phyloP scores from a whole-genome alignment of 2,888 invertebrate species.

The Meandrusa payeni region DNA sequence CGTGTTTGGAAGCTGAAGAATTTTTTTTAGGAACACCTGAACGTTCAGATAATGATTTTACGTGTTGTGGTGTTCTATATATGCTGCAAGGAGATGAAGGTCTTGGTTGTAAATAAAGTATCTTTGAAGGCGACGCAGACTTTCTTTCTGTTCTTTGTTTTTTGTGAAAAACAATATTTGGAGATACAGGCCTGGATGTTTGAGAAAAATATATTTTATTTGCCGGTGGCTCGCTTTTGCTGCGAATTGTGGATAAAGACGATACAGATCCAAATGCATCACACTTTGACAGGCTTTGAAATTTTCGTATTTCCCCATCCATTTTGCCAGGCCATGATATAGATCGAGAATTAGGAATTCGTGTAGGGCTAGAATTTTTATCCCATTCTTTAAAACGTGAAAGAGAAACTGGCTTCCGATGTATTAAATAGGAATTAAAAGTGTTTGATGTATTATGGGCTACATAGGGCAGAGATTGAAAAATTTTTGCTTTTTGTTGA shows the following conservation, averaged over 20 bases:
- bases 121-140: conserved; percentile 51
- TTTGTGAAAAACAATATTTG: conserved; percentile 61
- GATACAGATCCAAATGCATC: conserved; percentile 66
- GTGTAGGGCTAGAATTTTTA: conserved; percentile 66
- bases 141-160: conserved; percentile 42
- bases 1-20: conserved; percentile 53
- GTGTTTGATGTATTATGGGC: conserved; percentile 78
- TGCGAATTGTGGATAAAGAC: conserved; percentile 78
- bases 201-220: conserved; percentile 77
- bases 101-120: conserved; percentile 57
- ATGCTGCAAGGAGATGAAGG: conserved; percentile 60
- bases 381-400: conserved; percentile 87
- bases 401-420: conserved; percentile 86
- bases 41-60: conserved; percentile 44
- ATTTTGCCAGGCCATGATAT: conserved; percentile 82
- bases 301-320: conserved; percentile 72
- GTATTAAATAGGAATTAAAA: conserved; percentile 83
- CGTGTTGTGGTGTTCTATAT: conserved; percentile 34
- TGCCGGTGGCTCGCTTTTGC: conserved; percentile 83
- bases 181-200: conserved; percentile 70
- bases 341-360: conserved; percentile 80
- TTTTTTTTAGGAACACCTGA: no score
- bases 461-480: conserved; percentile 77
- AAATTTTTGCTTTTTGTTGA: conserved; percentile 85
- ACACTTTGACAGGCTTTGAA: conserved; percentile 65